Percentiles rank a stretch among this genome's conserved stretches.
Evolutionary conservation across 2,888 invertebrate species (phyloP).

Genomic region (Perithous albicinctus): DNA sequence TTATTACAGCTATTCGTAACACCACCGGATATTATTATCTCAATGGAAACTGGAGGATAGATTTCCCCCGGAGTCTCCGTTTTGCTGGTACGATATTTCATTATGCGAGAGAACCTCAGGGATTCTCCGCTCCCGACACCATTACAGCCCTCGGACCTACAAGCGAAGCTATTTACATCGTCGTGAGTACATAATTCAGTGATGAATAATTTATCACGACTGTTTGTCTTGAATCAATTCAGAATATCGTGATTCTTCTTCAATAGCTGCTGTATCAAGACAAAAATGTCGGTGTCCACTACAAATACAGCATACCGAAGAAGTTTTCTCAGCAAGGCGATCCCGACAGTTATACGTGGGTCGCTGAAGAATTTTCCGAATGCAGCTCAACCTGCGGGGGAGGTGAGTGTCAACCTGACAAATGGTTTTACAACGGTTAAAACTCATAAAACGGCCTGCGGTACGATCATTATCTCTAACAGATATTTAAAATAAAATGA

Average conservation of each 20-base stretch:
- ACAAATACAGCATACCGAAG: constrained; percentile 95
- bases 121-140: constrained; percentile 93
- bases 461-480: neutral
- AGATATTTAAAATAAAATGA: neutral
- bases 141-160: constrained; percentile 94
- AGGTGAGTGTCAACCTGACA: constrained; percentile 86
- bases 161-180: constrained; percentile 94
- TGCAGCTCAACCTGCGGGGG: constrained; percentile 96
- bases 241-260: constrained; percentile 67
- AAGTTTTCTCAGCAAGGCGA: constrained; percentile 88
- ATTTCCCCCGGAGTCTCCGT: constrained; percentile 92
- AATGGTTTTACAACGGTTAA: neutral
- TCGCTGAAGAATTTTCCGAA: constrained; percentile 90
- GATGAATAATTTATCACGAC: neutral
- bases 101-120: constrained; percentile 93
- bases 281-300: constrained; percentile 93
- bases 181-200: constrained; percentile 87
- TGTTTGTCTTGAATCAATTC: constrained; percentile 6
- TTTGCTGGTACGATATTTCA: constrained; percentile 95
- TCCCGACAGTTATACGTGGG: constrained; percentile 94
- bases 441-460: neutral
- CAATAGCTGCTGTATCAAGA: constrained; percentile 92
- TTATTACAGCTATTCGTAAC: constrained; percentile 92
- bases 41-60: constrained; percentile 98
- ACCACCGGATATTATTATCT: constrained; percentile 93